phyloP scores from a whole-genome alignment of 2,113 vertebrate species.

The Macrotus californicus region DNA sequence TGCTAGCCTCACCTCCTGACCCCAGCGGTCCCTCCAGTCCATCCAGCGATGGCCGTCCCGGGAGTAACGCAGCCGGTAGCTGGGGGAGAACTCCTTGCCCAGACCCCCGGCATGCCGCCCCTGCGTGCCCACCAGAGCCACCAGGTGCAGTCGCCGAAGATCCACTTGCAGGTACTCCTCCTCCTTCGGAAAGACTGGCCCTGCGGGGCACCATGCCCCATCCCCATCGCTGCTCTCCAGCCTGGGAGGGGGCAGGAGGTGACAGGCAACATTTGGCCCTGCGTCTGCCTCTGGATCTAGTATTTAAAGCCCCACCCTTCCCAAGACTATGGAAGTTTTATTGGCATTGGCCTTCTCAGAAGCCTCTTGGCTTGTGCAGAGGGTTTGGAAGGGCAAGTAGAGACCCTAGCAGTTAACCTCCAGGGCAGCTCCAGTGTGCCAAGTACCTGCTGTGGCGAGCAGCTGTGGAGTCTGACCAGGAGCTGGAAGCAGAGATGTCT shows the following conservation, averaged over 20 bases:
- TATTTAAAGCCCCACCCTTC: neutral
- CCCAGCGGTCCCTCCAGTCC: slow-evolving; percentile 91
- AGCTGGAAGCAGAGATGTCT: slow-evolving; percentile 90
- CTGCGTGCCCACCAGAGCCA: slow-evolving; percentile 93
- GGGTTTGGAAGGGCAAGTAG: neutral
- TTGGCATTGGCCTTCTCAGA: neutral
- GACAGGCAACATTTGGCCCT: neutral
- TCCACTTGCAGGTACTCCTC: slow-evolving; percentile 93
- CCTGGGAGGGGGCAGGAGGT: slow-evolving; percentile 72
- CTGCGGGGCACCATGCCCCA: slow-evolving; percentile 94
- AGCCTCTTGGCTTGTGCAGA: neutral
- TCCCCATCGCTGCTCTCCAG: slow-evolving; percentile 91
- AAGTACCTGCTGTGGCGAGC: slow-evolving; percentile 91
- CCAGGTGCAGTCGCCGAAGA: slow-evolving; percentile 85
- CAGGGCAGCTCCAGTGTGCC: neutral
- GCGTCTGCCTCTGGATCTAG: neutral
- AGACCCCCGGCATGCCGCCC: slow-evolving; percentile 92
- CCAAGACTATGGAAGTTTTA: neutral
- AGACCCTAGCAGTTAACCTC: neutral
- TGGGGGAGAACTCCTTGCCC: slow-evolving; percentile 91
- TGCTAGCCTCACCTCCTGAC: slow-evolving; percentile 82
- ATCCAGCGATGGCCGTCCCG: slow-evolving; percentile 90
- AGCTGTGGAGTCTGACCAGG: slow-evolving; percentile 95
- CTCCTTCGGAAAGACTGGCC: slow-evolving; percentile 85
- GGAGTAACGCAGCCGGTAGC: slow-evolving; percentile 90